A percentile compares a stretch with the other conserved stretches of the same genome.
These are phyloP conservation scores for Camptogramma bilineatum DNA, from an alignment of 2,888 invertebrate genomes.

Conservation along the genomic window DNA sequence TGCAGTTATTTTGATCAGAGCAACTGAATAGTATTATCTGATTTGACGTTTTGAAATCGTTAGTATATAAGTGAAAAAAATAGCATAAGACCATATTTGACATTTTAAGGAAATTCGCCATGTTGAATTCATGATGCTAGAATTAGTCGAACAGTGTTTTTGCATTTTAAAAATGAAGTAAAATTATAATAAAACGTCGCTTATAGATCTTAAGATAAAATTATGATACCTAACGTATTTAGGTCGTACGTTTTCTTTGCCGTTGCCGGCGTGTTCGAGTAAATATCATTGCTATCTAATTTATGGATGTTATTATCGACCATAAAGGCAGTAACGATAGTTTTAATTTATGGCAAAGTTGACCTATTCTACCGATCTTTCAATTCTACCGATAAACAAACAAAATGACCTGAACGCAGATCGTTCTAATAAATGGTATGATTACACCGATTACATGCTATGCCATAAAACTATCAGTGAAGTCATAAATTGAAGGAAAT, in stretches of 20 bases:
- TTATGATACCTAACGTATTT: conserved; percentile 1
- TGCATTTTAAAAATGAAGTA: background rate
- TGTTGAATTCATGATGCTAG: too few relatives aligned
- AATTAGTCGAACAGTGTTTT: too few relatives aligned
- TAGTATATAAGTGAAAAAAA: too few relatives aligned
- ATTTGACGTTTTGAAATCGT: too few relatives aligned
- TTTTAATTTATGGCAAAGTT: conserved; percentile 38
- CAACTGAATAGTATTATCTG: too few relatives aligned
- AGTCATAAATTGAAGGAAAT: conserved; percentile 70
- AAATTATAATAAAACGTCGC: background rate
- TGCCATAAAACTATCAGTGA: conserved; percentile 72
- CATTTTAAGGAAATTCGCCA: too few relatives aligned
- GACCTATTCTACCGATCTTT: conserved; percentile 27
- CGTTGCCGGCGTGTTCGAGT: background rate
- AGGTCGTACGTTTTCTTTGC: background rate
- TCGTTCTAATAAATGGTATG: conserved; percentile 65
- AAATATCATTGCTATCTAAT: conserved; percentile 24
- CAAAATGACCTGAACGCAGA: conserved; percentile 41
- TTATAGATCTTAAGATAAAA: conserved; percentile 2
- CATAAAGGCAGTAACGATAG: conserved; percentile 30
- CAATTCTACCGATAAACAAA: conserved; percentile 31
- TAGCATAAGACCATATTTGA: too few relatives aligned
- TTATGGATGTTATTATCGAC: conserved; percentile 31
- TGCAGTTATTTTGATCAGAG: background rate
- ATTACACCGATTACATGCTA: conserved; percentile 67